phyloP scores from a whole-genome alignment of 2,797 vertebrate genomes.

The Natrix natrix region DNA sequence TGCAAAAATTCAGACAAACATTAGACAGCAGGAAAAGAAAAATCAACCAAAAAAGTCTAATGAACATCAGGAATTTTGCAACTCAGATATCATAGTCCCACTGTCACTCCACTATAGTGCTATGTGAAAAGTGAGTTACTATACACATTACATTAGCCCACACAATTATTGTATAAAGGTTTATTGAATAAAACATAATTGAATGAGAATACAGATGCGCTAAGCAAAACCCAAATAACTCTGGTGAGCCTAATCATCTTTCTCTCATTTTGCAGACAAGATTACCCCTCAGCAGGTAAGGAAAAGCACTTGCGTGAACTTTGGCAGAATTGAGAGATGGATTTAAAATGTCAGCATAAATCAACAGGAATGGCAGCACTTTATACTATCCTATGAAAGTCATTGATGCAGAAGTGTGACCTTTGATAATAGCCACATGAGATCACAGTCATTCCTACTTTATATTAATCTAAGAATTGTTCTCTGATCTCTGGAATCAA shows the following conservation, averaged over 20 bases:
- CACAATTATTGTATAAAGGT: background rate
- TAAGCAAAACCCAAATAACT: background rate
- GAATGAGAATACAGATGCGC: background rate
- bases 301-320: background rate
- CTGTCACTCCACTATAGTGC: background rate
- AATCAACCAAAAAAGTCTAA: background rate
- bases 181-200: background rate
- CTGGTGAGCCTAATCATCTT: background rate
- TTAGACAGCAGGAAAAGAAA: background rate
- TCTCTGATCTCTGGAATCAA: background rate
- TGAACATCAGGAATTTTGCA: background rate
- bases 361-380: conserved; percentile 25
- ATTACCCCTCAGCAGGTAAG: background rate
- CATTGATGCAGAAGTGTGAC: conserved; percentile 29
- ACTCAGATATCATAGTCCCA: background rate
- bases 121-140: background rate
- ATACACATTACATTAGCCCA: background rate
- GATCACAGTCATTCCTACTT: conserved; percentile 5
- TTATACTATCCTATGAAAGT: conserved; percentile 17
- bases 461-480: background rate
- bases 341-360: conserved; percentile 33
- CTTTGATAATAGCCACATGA: conserved; percentile 18
- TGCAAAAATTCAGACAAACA: background rate
- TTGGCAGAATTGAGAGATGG: background rate
- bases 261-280: background rate